A percentile compares a stretch with the other conserved stretches of the same genome.
Evolutionary conservation across 2,113 vertebrate genomes (phyloP).

Genomic region (Gymnogyps californianus): DNA sequence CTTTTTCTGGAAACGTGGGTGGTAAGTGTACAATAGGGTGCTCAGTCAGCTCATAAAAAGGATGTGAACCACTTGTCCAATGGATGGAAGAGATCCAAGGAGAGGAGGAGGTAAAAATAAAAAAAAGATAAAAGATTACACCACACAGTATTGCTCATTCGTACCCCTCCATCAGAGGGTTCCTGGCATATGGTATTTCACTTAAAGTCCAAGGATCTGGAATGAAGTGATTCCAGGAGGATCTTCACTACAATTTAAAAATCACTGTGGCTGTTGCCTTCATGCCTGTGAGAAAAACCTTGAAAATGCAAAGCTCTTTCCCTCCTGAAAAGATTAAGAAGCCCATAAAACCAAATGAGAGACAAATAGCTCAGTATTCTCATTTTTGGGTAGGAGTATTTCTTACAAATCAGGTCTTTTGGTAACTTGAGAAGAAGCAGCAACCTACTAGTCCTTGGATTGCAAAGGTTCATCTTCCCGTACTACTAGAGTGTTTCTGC

Average conservation of each 20-base stretch:
- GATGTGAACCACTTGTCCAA: constrained; percentile 22
- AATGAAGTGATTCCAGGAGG: background rate
- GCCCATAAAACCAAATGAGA: background rate
- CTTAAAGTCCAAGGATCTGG: background rate
- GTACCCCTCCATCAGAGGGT: background rate
- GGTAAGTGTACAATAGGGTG: background rate
- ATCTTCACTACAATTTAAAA: background rate
- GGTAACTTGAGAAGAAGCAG: background rate
- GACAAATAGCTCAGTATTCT: background rate
- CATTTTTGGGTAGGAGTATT: background rate
- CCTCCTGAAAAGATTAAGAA: background rate
- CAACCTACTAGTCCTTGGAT: background rate
- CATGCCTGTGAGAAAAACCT: background rate
- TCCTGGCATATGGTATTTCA: background rate
- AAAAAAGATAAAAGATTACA: background rate
- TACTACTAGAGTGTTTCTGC: background rate
- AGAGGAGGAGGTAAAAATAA: background rate
- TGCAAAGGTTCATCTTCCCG: background rate
- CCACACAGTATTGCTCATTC: background rate
- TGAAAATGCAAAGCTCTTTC: background rate
- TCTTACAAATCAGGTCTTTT: background rate
- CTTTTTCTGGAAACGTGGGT: constrained; percentile 26
- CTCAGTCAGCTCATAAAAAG: constrained; percentile 2
- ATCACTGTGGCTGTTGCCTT: background rate
- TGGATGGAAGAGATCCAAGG: background rate